A percentile compares a stretch with the other conserved stretches of the same genome.
These are phyloP conservation scores for Hestina assimilis DNA, from an alignment of 1,140 invertebrate genomes.

Conservation along the genomic window DNA sequence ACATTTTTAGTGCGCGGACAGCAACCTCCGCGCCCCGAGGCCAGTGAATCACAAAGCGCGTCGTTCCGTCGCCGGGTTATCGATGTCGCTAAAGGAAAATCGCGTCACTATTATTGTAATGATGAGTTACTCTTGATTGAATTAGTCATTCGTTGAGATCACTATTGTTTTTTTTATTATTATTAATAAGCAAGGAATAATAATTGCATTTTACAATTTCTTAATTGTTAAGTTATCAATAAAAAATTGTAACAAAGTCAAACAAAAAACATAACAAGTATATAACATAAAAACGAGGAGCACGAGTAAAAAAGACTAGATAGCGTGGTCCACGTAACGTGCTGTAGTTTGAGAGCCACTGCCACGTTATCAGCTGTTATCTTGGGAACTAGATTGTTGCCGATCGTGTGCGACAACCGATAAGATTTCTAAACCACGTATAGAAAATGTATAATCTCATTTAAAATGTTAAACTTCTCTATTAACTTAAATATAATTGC, in stretches of 20 bases:
- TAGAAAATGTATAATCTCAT: neutral
- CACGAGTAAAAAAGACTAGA: too few species aligned
- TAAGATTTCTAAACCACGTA: neutral
- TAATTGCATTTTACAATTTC: neutral
- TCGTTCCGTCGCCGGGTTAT: conserved; percentile 11
- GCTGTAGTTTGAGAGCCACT: conserved; percentile 27
- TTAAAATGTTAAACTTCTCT: too few species aligned
- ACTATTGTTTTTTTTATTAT: neutral
- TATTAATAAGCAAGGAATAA: neutral
- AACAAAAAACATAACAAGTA: neutral
- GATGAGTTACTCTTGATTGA: neutral
- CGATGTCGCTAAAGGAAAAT: conserved; percentile 13
- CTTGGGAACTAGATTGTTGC: conserved; percentile 21
- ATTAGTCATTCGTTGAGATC: conserved; percentile 6
- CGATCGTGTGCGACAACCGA: conserved; percentile 16
- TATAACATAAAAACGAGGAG: too few species aligned
- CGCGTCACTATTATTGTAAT: conserved; percentile 16
- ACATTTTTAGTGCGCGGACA: conserved; percentile 5
- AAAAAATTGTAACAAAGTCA: too few species aligned
- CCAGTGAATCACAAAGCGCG: conserved; percentile 50
- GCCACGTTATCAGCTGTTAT: conserved; percentile 24
- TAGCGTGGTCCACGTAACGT: too few species aligned
- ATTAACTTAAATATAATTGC: too few species aligned
- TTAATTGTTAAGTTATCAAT: too few species aligned
- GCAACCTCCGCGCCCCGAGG: conserved; percentile 8